A percentile compares a stretch with the other conserved stretches of the same genome.
Conservation (phyloP, 2,113 vertebrate species). For the Mesembrinibis cayennensis region DNA sequence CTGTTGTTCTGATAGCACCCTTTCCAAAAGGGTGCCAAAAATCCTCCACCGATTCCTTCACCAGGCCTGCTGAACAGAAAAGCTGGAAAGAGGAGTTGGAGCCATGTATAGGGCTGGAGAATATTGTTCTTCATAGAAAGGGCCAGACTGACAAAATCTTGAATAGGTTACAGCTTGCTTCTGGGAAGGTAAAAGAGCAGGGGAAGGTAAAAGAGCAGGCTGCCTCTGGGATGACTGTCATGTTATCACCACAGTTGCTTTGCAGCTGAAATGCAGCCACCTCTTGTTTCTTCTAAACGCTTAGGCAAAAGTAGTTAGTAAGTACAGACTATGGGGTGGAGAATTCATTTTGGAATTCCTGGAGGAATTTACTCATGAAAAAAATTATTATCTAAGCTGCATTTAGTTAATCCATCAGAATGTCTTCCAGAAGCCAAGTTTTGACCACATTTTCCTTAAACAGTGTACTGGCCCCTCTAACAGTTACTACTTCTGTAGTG, state of each 20-base stretch:
- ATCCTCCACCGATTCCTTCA: not conserved
- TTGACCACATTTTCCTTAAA: not conserved
- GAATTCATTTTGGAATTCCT: not conserved
- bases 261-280: not conserved
- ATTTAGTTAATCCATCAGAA: not conserved
- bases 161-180: not conserved
- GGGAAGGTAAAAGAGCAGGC: not conserved
- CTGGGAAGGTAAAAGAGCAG: not conserved
- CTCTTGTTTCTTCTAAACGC: not conserved
- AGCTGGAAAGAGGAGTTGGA: not conserved
- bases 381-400: not conserved
- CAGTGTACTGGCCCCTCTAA: not conserved
- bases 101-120: not conserved
- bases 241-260: not conserved
- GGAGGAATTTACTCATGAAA: not conserved
- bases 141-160: not conserved
- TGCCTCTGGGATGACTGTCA: not conserved
- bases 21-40: not conserved
- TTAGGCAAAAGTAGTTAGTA: not conserved
- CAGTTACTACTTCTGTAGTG: not conserved
- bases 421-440: not conserved
- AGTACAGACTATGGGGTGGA: not conserved
- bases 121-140: not conserved
- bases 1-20: not conserved
- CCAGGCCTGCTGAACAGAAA: not conserved